These are phyloP conservation scores for Zaprionus ghesquierei DNA, from an alignment of 1,140 invertebrate species.

Conservation along the genomic window DNA sequence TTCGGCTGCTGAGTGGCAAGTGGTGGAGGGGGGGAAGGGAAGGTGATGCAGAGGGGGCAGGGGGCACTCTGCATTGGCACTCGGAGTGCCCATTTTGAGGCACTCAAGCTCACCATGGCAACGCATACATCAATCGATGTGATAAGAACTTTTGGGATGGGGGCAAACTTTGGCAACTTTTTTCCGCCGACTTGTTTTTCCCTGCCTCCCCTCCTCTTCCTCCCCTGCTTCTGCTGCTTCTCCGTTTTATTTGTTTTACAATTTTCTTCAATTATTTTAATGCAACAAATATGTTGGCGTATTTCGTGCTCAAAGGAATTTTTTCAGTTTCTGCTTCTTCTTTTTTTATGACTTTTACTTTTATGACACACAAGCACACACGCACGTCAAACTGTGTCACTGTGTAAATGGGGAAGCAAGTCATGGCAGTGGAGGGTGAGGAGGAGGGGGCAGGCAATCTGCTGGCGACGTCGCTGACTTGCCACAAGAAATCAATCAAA, in stretches of 20 bases:
- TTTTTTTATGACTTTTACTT: constrained; percentile 68
- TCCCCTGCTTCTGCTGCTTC: background rate
- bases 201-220: background rate
- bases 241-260: constrained; percentile 65
- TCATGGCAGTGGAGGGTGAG: background rate
- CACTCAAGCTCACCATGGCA: constrained; percentile 22
- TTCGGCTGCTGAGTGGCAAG: constrained; percentile 10
- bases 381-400: constrained; percentile 50
- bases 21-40: background rate
- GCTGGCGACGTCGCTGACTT: constrained; percentile 64
- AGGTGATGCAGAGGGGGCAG: background rate
- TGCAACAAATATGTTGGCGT: constrained; percentile 76
- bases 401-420: constrained; percentile 17
- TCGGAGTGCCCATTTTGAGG: constrained; percentile 24
- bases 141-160: constrained; percentile 18
- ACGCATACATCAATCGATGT: constrained; percentile 40
- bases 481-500: constrained; percentile 77
- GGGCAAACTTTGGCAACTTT: background rate
- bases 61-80: constrained; percentile 19
- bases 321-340: constrained; percentile 48
- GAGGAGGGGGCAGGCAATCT: constrained; percentile 7
- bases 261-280: constrained; percentile 78
- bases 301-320: constrained; percentile 44
- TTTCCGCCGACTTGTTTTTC: background rate
- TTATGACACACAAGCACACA: constrained; percentile 47